These are phyloP conservation scores for Rhagonycha fulva DNA, from an alignment of 2,888 invertebrate species.

Conservation along the genomic window DNA sequence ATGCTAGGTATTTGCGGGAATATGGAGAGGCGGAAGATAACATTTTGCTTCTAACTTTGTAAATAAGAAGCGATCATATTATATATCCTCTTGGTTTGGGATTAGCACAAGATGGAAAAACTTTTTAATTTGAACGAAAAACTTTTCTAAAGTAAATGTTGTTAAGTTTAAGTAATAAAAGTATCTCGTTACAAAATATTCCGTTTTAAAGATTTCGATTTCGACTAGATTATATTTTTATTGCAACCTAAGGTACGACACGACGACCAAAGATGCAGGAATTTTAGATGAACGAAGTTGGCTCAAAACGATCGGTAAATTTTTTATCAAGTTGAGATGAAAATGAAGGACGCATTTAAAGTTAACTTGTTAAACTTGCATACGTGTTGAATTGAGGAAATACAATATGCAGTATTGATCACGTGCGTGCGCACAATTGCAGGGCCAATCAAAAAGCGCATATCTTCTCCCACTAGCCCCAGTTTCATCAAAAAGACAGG, in stretches of 20 bases:
- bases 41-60: conserved; percentile 2
- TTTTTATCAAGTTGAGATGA: neutral
- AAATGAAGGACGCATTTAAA: neutral
- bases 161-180: neutral
- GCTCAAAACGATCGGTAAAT: neutral
- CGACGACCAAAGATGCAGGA: neutral
- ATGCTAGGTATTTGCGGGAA: conserved; percentile 1
- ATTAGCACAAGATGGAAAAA: conserved; percentile 46
- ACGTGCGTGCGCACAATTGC: conserved; percentile 42
- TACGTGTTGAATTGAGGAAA: conserved; percentile 23
- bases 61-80: conserved; percentile 35
- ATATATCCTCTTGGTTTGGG: conserved; percentile 31
- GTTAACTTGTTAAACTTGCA: conserved; percentile 23
- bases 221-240: neutral
- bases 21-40: neutral
- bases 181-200: neutral
- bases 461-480: conserved; percentile 6
- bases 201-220: neutral
- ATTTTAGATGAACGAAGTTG: neutral
- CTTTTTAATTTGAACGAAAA: conserved; percentile 38
- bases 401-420: conserved; percentile 44
- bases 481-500: conserved; percentile 13
- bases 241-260: neutral
- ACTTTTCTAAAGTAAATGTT: conserved; percentile 5
- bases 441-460: conserved; percentile 15